Evolutionary conservation across 2,888 invertebrate genomes (phyloP).

Genomic region (Neoitamus cyanurus): DNA sequence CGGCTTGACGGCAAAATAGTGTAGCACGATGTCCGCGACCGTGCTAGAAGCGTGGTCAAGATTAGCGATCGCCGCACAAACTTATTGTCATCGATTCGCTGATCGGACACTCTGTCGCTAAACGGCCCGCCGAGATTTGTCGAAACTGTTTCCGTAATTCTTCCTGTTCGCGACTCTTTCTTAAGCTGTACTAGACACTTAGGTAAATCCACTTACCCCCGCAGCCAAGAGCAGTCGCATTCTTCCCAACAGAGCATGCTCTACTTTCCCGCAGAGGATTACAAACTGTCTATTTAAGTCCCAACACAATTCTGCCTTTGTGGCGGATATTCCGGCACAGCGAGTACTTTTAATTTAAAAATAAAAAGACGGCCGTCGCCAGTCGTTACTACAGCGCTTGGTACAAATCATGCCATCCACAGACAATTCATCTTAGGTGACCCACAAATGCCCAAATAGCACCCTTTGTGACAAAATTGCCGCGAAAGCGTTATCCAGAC

Average conservation of each 20-base stretch:
- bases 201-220: not conserved
- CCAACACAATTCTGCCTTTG: not conserved
- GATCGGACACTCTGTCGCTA: not conserved
- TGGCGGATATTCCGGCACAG: not conserved
- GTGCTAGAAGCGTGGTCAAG: slow-evolving; percentile 2
- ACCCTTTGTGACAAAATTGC: slow-evolving; percentile 15
- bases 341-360: not conserved
- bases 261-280: not conserved
- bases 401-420: not conserved
- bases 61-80: not conserved
- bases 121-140: not conserved
- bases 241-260: not conserved
- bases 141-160: not conserved
- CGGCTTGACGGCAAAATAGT: slow-evolving; percentile 34
- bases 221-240: too few relatives aligned
- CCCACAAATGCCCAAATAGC: slow-evolving; percentile 7
- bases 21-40: not conserved
- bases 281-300: not conserved
- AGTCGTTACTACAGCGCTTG: not conserved
- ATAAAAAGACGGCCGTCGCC: not conserved
- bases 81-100: not conserved
- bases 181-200: not conserved
- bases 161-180: not conserved
- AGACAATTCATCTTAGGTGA: not conserved
- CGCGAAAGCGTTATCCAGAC: not conserved